Conservation (phyloP, 2,888 invertebrate species). For the Epinotia bilunana region DNA sequence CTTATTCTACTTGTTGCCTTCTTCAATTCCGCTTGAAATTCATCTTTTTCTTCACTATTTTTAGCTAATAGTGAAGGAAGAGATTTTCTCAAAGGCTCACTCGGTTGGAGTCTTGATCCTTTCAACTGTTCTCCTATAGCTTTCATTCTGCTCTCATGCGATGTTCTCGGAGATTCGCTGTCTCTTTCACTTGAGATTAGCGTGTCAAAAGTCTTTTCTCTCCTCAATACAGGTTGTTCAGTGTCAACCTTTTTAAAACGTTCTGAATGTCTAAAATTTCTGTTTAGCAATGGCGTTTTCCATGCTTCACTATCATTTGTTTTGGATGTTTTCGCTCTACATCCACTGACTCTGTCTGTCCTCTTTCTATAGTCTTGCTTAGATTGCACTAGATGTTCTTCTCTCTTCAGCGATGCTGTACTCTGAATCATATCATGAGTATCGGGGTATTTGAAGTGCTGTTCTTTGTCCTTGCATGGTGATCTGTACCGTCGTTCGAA, state of each 20-base stretch:
- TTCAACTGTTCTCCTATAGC: constrained; percentile 68
- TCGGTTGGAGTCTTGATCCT: constrained; percentile 64
- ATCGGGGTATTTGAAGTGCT: constrained; percentile 75
- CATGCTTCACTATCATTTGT: constrained; percentile 76
- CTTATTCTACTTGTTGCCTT: constrained; percentile 82
- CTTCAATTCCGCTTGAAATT: constrained; percentile 82
- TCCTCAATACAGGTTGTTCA: constrained; percentile 71
- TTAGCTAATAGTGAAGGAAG: constrained; percentile 81
- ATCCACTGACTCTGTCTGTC: constrained; percentile 78
- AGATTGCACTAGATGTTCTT: constrained; percentile 79
- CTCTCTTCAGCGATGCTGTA: constrained; percentile 73
- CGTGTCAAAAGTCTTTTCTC: constrained; percentile 82
- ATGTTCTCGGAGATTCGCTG: constrained; percentile 68
- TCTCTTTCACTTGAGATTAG: constrained; percentile 69
- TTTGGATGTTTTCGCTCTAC: constrained; percentile 78
- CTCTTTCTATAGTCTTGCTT: constrained; percentile 79
- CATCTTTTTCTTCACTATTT: constrained; percentile 83
- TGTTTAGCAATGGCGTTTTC: constrained; percentile 77
- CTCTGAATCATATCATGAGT: constrained; percentile 76
- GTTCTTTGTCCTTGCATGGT: constrained; percentile 77
- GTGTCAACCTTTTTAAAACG: constrained; percentile 75
- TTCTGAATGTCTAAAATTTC: constrained; percentile 80
- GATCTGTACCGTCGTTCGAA: constrained; percentile 78
- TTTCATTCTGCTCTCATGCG: constrained; percentile 70
- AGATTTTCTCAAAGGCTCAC: constrained; percentile 80